Conservation (phyloP, 2,888 invertebrate species). For the Limnephilus auricula region DNA sequence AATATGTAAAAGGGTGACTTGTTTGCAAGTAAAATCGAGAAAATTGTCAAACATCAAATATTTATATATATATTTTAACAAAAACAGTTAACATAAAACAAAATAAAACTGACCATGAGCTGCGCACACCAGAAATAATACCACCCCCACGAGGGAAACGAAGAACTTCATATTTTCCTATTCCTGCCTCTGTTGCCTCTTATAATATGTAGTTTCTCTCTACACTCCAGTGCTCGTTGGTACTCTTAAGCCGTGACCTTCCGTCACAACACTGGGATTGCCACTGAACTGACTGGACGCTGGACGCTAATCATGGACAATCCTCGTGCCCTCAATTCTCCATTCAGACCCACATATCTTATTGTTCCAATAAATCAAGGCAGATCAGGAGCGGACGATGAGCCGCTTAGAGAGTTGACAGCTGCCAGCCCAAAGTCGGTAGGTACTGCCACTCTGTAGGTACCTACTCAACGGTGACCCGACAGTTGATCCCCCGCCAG, state of each 20-base stretch:
- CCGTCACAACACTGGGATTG: not conserved
- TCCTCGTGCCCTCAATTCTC: not conserved
- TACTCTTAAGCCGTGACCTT: not conserved
- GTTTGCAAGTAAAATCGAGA: too few relatives aligned
- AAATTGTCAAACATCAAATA: too few relatives aligned
- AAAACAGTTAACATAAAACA: not conserved
- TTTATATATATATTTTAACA: too few relatives aligned
- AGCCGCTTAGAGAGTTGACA: not conserved
- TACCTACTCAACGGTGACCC: too few relatives aligned
- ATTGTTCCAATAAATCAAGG: not conserved
- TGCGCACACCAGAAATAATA: slow-evolving; percentile 1
- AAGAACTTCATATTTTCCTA: not conserved
- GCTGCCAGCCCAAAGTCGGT: too few relatives aligned
- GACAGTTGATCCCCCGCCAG: too few relatives aligned
- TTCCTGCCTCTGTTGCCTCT: not conserved
- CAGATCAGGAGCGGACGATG: not conserved
- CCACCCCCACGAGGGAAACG: not conserved
- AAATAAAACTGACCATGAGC: slow-evolving; percentile 6
- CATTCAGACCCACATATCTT: not conserved
- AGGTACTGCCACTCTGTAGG: too few relatives aligned
- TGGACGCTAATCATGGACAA: not conserved
- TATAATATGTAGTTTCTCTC: too few relatives aligned
- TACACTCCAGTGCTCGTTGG: too few relatives aligned
- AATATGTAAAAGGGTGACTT: too few relatives aligned
- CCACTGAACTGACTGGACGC: not conserved